Evolutionary conservation across 2,888 invertebrate species (phyloP), one percentile per base, ranked within the genome.

Genomic region (Troilus luridus): DNA sequence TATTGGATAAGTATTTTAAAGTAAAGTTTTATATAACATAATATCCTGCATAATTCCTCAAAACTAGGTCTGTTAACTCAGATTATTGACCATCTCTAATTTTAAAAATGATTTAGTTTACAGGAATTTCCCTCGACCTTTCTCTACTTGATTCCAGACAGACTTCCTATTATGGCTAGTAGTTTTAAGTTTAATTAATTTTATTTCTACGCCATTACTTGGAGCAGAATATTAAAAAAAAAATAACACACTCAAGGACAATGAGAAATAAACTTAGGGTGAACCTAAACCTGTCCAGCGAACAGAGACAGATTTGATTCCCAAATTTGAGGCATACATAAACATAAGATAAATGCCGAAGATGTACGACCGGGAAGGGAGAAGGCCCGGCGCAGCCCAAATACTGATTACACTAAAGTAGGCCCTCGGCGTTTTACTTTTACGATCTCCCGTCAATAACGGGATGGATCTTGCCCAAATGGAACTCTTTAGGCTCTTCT

Each of bases 381-480:
- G 62, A 21, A 62, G 64, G 64, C 64, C 59, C 59, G 12, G 64
- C n/a, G 64, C 88, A 41, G 64, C 54, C 89, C 64, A 54, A 89
- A 62, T 64, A 54, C 60, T 88, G 59, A 88, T 88, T 62, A 59
- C 88, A 27, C 56, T 27, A 41, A 89, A 89, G 89, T 89, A 89
- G 89, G 67, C 54, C 62, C 59, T 67, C 41, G 64, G 27, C 88
- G 67, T 89, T 89, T 89, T 54, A 64, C 54, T 89, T 89, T 89
- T 89, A 89, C 89, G 89, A 89, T 54, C 85, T 58, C 56, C 85
- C 54, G 85, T 85, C 85, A 85, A 85, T 85, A 85, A 85, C 85
- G 85, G 85, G 85, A 85, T 85, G 85, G 85, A 58, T 58, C 85
- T 56, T 85, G 85, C 85, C 56, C 85, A 85, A 85, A 85, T 85